Evolutionary conservation across 1,140 invertebrate species (phyloP), one percentile per base, ranked within the genome.

Genomic region (Lordiphosa mommai): DNA sequence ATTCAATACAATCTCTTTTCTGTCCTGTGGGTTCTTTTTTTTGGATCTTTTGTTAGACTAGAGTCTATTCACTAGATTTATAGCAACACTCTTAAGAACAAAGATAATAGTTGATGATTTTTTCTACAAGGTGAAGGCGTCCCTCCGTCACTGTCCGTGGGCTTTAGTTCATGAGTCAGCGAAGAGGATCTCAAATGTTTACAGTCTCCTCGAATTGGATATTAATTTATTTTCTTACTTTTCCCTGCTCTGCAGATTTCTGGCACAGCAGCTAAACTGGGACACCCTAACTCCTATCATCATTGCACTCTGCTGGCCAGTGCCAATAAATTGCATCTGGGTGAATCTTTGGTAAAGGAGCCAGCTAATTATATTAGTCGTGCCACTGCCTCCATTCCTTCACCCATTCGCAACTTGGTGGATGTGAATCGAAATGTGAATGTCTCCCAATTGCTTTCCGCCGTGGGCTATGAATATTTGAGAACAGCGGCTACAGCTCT

Each of bases 231-330:
- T 27, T 32, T 23, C 32, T 56, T 32, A 8, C 12, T n/a, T 50
- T 36, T 43, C 58, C 14, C 8, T 43, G 23, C 6, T 13, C 61
- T 48, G 12, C 44, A 88, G 94, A 91, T 98, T 65, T 98, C 97
- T 77, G 97, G 96, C 63, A 97, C 96, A 46, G 97, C 97, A 40
- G 94, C 97, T 8, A 98, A 97, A 90, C 89, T 99, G 38, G 95
- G 95, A 36, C 90, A 92, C 43, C 91, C 93, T 1, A 95, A 94
- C 88, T 94, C 95, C 17, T 99, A 98, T 91, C 97, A 99, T 90
- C 97, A 98, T 89, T 98, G 96, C 89, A 99, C 97, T 20, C 90
- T 99, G 44, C 90, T 98, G 70, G 94, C 97, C 32, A 92, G 96
- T 86, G 94, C 94, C 43, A 93, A 98, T 88, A 94, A 95, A 89